Percentiles rank a stretch among this genome's conserved stretches.
Conservation (phyloP, 2,888 invertebrate genomes). For the Chloroclysta siterata region DNA sequence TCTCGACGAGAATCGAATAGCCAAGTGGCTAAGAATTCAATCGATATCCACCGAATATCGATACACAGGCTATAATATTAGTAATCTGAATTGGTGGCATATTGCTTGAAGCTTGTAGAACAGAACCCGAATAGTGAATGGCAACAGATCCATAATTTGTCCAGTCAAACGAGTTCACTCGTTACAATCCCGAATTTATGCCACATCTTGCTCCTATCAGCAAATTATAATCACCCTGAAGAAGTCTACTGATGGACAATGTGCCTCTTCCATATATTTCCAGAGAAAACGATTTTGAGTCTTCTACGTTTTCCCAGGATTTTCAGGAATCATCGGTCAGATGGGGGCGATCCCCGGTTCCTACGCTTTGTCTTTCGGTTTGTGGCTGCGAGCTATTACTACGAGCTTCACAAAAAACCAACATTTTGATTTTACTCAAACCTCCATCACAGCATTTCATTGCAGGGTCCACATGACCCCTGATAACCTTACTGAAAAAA, state of each 20-base stretch:
- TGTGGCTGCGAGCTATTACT: too few species aligned
- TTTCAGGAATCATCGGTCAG: too few species aligned
- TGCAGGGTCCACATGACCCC: constrained; percentile 3
- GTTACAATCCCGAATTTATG: not conserved
- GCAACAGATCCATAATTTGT: not conserved
- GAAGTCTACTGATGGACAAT: too few species aligned
- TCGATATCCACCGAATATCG: constrained; percentile 34
- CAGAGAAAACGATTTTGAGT: too few species aligned
- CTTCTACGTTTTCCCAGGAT: too few species aligned
- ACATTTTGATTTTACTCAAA: not conserved
- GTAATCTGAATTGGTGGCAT: constrained; percentile 4
- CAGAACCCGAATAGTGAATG: not conserved
- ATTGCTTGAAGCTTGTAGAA: not conserved
- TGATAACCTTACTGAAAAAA: constrained; percentile 12
- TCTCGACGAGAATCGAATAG: constrained; percentile 39
- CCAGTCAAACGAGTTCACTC: not conserved
- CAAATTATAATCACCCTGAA: too few species aligned
- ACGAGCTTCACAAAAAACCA: not conserved
- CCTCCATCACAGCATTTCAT: not conserved
- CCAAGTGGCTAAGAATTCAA: constrained; percentile 35
- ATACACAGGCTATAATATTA: constrained; percentile 9
- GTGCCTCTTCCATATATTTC: too few species aligned
- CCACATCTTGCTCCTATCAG: not conserved
- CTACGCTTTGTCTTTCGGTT: too few species aligned
- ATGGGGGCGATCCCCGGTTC: too few species aligned